phyloP scores from a whole-genome alignment of 2,888 invertebrate species.

The Frankliniella fusca region DNA sequence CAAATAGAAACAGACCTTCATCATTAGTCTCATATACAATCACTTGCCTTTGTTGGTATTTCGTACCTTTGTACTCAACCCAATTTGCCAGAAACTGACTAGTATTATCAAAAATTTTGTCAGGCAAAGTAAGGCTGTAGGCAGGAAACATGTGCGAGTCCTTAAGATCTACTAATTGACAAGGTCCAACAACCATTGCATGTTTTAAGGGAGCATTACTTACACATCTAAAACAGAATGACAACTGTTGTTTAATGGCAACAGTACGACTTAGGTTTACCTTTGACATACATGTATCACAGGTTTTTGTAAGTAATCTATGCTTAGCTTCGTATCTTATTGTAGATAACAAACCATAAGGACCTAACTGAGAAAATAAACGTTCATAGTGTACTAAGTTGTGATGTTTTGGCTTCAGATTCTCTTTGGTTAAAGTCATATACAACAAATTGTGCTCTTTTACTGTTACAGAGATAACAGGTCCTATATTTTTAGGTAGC shows the following conservation, averaged over 20 bases:
- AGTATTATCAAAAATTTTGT: background rate
- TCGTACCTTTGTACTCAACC: background rate
- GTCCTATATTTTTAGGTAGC: no score
- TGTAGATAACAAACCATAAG: background rate
- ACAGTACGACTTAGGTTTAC: background rate
- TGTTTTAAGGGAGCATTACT: background rate
- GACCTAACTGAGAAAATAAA: background rate
- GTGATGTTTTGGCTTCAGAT: background rate
- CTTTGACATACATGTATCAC: slow-evolving; percentile 6
- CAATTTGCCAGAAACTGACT: background rate
- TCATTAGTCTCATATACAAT: background rate
- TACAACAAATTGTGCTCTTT: no score
- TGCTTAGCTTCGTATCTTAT: background rate
- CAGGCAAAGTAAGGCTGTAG: background rate
- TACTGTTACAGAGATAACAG: no score
- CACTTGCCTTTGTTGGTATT: background rate
- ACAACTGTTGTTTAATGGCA: background rate
- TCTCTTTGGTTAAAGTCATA: no score
- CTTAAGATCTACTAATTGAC: slow-evolving; percentile 1
- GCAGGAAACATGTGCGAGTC: background rate
- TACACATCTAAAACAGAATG: slow-evolving; percentile 1
- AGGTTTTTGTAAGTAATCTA: background rate
- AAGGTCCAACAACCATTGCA: slow-evolving; percentile 14
- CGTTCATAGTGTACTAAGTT: background rate
- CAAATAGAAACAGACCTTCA: background rate